Evolutionary conservation across 2,888 invertebrate genomes (phyloP), one percentile per base, ranked within the genome.

Genomic region (Alloplasta piceator): DNA sequence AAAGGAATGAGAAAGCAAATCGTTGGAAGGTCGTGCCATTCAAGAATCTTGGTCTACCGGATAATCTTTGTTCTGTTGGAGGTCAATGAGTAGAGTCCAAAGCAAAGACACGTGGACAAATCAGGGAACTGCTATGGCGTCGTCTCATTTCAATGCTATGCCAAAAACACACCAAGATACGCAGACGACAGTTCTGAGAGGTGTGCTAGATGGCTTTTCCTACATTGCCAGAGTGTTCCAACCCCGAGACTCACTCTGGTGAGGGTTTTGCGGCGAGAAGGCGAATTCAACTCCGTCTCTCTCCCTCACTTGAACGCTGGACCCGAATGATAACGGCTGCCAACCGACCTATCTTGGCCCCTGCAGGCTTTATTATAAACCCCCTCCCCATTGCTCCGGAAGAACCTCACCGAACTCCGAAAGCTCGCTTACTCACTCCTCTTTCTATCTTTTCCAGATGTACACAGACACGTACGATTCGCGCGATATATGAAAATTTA

Each of bases 301-400:
- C 64, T 55, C 70, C 39, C 78, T 74, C 88, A 26, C 26, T 86
- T 86, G 85, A 89, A 89, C 86, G 90, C 90, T 90, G 91, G 91
- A 92, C 91, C 88, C 86, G 89, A 84, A 88, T 86, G 92, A 91
- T 92, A 92, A 92, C 90, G 90, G 85, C 87, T 88, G 87, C 87
- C 88, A 87, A 86, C 78, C 89, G 86, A 88, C 89, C 87, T 91
- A 92, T 92, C 91, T 91, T 90, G 89, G 88, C 88, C 88, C 88
- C 89, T 87, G 89, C 91, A 91, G 92, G 91, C 92, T 91, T 92
- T 92, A 92, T 91, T 91, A 91, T 91, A 91, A 91, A 91, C 90
- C 90, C 74, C 68, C 90, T 71, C 68, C 76, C 74, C 83, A 56
- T 63, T 66, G 56, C 46, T 60, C 73, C 55, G 56, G 74, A 80